phyloP scores from a whole-genome alignment of 2,888 invertebrate species.

The Steinernema scapterisci region DNA sequence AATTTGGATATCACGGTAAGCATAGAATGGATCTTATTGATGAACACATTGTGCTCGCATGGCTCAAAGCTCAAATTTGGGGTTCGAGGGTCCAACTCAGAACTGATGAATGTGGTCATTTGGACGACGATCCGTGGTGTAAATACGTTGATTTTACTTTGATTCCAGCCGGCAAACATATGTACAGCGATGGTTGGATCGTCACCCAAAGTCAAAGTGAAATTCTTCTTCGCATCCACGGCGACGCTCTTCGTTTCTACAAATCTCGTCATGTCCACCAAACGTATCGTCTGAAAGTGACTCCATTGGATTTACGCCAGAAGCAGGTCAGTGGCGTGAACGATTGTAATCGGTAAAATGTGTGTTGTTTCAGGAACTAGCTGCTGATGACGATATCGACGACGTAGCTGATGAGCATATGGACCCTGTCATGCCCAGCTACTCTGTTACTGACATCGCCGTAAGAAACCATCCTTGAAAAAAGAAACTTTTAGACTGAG shows the following conservation, averaged over 20 bases:
- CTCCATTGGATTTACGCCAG: constrained; percentile 62
- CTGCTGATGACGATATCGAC: constrained; percentile 43
- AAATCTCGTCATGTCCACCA: constrained; percentile 54
- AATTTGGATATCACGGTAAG: constrained; percentile 51
- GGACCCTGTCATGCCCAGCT: constrained; percentile 24
- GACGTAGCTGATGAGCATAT: constrained; percentile 39
- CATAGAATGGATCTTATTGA: too few species aligned
- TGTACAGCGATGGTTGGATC: constrained; percentile 63
- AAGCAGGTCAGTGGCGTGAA: constrained; percentile 52
- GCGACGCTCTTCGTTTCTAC: constrained; percentile 64
- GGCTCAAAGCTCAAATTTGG: too few species aligned
- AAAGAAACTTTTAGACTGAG: constrained; percentile 1
- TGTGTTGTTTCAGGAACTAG: constrained; percentile 22
- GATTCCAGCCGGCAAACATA: constrained; percentile 59
- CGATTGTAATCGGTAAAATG: neutral
- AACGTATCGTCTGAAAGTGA: constrained; percentile 57
- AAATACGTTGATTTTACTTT: neutral
- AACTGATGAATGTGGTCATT: too few species aligned
- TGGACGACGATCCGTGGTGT: too few species aligned
- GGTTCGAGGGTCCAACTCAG: too few species aligned
- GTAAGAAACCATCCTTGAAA: constrained; percentile 33
- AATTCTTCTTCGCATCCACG: constrained; percentile 59
- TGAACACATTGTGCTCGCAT: too few species aligned
- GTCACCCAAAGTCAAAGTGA: constrained; percentile 58
- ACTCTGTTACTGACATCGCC: constrained; percentile 34